Percentiles rank a stretch among this genome's conserved stretches.
These are phyloP conservation scores for Caranx ignobilis DNA, from an alignment of 2,113 vertebrate genomes.

Conservation along the genomic window DNA sequence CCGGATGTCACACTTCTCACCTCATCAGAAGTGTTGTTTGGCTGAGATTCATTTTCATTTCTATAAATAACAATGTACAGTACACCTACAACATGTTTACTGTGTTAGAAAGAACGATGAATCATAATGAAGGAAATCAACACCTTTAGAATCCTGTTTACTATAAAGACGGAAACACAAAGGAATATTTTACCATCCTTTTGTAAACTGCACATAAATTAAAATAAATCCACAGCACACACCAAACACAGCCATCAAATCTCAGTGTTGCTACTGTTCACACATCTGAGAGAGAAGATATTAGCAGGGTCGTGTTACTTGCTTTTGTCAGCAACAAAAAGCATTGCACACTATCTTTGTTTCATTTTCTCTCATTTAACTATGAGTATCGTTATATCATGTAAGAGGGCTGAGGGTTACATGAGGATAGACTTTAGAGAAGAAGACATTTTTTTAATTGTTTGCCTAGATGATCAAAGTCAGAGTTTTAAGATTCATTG, in stretches of 20 bases:
- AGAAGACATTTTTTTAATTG: too few relatives aligned
- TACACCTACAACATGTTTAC: not conserved
- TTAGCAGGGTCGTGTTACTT: not conserved
- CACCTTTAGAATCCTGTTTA: not conserved
- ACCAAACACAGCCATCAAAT: not conserved
- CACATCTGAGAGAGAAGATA: not conserved
- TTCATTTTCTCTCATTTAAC: not conserved
- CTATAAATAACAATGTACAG: not conserved
- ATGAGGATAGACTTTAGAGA: too few relatives aligned
- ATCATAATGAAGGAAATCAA: not conserved
- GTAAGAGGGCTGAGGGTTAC: too few relatives aligned
- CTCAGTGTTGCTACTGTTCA: not conserved
- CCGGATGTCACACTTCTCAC: conserved; percentile 1
- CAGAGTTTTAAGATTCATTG: too few relatives aligned
- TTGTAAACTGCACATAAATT: not conserved
- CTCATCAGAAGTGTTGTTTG: conserved; percentile 14
- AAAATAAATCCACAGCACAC: not conserved
- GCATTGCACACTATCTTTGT: not conserved
- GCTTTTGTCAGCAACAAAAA: not conserved
- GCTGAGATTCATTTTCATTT: conserved; percentile 4
- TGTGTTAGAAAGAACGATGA: not conserved
- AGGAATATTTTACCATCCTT: not conserved
- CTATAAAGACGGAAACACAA: not conserved
- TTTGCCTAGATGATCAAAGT: too few relatives aligned
- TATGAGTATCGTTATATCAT: too few relatives aligned